These are phyloP conservation scores for Mechanitis mazaeus DNA, from an alignment of 2,888 invertebrate genomes.

Conservation along the genomic window DNA sequence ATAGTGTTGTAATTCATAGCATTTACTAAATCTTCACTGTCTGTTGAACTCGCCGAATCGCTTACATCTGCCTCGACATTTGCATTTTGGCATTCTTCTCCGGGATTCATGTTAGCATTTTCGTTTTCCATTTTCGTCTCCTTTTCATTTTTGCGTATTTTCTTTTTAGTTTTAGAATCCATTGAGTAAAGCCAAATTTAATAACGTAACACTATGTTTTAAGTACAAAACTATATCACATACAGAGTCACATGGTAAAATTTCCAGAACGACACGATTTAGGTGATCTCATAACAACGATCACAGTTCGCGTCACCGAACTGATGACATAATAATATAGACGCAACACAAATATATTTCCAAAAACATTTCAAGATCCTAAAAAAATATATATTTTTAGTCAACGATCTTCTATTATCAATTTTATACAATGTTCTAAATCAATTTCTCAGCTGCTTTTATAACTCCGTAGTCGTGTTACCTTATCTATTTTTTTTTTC, in stretches of 20 bases:
- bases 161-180: conserved; percentile 60
- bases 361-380: conserved; percentile 53
- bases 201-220: conserved; percentile 14
- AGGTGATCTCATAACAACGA: conserved; percentile 53
- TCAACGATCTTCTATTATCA: conserved; percentile 31
- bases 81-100: conserved; percentile 44
- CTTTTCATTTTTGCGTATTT: conserved; percentile 59
- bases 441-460: no score
- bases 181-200: conserved; percentile 34
- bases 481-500: no score
- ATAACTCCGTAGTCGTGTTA: no score
- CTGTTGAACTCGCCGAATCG: conserved; percentile 72
- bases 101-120: conserved; percentile 36
- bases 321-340: conserved; percentile 46
- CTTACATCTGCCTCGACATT: conserved; percentile 38
- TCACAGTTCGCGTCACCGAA: conserved; percentile 52
- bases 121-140: conserved; percentile 54
- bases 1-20: conserved; percentile 84
- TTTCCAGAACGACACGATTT: conserved; percentile 34
- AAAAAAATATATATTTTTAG: conserved; percentile 35
- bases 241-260: conserved; percentile 57
- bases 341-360: conserved; percentile 41
- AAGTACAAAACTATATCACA: conserved; percentile 35
- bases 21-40: conserved; percentile 80
- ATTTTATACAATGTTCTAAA: not conserved